phyloP scores from a whole-genome alignment of 2,113 vertebrate genomes.

The Paracanthobrama guichenoti region DNA sequence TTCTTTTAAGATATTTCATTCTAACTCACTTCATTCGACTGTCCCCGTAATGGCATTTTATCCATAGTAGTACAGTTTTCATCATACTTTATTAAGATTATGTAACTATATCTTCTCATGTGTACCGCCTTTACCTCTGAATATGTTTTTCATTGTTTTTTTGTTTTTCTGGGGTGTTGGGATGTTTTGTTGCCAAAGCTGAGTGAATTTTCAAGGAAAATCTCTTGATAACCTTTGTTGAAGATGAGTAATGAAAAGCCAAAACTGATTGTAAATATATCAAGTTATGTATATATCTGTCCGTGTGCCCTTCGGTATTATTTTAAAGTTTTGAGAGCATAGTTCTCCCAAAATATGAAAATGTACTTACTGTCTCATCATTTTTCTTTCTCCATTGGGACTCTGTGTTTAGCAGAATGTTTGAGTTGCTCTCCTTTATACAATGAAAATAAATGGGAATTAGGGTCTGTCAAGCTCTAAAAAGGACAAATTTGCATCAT shows the following conservation, averaged over 20 bases:
- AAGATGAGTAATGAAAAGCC: neutral
- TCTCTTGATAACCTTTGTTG: neutral
- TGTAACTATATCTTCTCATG: neutral
- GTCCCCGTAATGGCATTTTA: neutral
- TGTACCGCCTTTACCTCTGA: neutral
- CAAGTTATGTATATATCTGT: neutral
- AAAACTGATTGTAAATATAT: neutral
- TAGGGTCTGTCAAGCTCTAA: neutral
- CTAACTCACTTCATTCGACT: neutral
- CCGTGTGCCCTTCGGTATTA: neutral
- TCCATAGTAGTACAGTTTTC: neutral
- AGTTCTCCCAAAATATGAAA: too few species aligned
- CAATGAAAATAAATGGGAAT: neutral
- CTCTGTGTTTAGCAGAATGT: neutral
- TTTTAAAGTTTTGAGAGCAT: too few species aligned
- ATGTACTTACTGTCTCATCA: too few species aligned
- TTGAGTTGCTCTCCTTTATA: neutral
- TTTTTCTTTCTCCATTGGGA: neutral
- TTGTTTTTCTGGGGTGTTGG: neutral
- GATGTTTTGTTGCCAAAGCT: constrained; percentile 19
- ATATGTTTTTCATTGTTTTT: neutral
- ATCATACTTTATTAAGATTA: neutral
- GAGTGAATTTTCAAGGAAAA: neutral
- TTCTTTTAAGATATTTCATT: neutral
- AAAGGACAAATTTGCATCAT: neutral